Base-by-base conservation (phyloP, 53 echinoderm and acorn worm species). In the Arbacia lixula region DNA sequence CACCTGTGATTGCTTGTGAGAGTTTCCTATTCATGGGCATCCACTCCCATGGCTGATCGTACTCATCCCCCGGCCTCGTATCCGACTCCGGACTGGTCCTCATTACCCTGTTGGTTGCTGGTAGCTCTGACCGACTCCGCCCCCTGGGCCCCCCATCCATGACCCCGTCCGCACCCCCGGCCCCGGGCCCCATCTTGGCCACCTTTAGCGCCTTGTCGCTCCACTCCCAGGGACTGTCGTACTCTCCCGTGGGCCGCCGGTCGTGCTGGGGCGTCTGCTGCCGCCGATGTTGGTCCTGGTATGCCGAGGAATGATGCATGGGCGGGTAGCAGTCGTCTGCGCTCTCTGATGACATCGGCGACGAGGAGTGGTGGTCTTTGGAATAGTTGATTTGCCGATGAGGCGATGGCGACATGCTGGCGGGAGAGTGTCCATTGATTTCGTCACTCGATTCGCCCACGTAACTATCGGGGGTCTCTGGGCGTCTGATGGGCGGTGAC, bases 191-290 rank as follows among this genome's bases (percentile, higher is more conserved):
- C 21, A 81, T 6, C 49, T 63, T 60, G 28, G 76, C 74, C 60
- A 83, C 58, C 87, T 85, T 85, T 72, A 77, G 34, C n/a, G 56
- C 34, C 12, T 60, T 79, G 33, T 90, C 92, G 66, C 89, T 92
- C 98, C 98, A 97, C 86, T 97, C 98, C 98, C 98, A 97, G 0
- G 98, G 98, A 84, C 91, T 94, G 64, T 97, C 98, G 29, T 97
- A 97, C 82, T 97, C 98, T 2, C 84, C 98, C 53, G 88, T 86
- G 12, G 94, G 90, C 64, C 98, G 86, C 78, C 58, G 39, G 84
- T 97, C 98, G 49, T 94, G 92, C 83, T 97, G 92, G 34, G 93
- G 93, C 36, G 94, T 94, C 83, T 94, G 94, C 53, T 76, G 88
- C 39, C 91, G 75, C 51, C 88, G 91, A 72, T 81, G 62, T 12